Conservation (phyloP, 2,113 vertebrate species). For the Corythornis madagascariensis region DNA sequence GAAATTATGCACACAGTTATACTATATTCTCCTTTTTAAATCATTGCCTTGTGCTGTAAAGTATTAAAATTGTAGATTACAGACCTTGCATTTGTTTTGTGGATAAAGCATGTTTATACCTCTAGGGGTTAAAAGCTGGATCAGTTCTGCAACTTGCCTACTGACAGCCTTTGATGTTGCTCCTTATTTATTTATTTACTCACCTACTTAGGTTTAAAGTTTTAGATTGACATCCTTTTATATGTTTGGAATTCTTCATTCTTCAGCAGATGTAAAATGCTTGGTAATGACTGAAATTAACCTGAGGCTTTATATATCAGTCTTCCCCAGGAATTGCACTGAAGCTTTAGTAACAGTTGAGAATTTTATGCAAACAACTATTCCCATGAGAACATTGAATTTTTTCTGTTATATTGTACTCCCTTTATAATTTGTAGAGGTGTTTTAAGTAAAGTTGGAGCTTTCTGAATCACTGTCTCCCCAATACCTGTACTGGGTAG, state of each 20-base stretch:
- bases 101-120: slow-evolving; percentile 43
- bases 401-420: not conserved
- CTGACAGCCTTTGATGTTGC: slow-evolving; percentile 72
- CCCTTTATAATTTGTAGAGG: slow-evolving; percentile 19
- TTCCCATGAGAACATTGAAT: slow-evolving; percentile 35
- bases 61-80: slow-evolving; percentile 11
- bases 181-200: not conserved
- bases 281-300: slow-evolving; percentile 74
- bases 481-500: not conserved
- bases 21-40: slow-evolving; percentile 15
- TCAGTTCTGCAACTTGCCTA: slow-evolving; percentile 69
- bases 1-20: not conserved
- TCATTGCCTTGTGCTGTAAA: not conserved
- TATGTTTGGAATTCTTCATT: slow-evolving; percentile 73
- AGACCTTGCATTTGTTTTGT: slow-evolving; percentile 38
- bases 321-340: slow-evolving; percentile 44
- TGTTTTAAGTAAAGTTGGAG: not conserved
- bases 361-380: slow-evolving; percentile 64
- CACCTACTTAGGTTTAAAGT: slow-evolving; percentile 36
- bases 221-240: slow-evolving; percentile 71
- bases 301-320: slow-evolving; percentile 65
- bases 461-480: not conserved
- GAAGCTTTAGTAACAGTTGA: slow-evolving; percentile 62
- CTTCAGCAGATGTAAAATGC: slow-evolving; percentile 67
- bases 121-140: slow-evolving; percentile 76